Percentiles rank a stretch among this genome's conserved stretches.
phyloP scores from a whole-genome alignment of 2,113 vertebrate species.

The Vulpes lagopus region DNA sequence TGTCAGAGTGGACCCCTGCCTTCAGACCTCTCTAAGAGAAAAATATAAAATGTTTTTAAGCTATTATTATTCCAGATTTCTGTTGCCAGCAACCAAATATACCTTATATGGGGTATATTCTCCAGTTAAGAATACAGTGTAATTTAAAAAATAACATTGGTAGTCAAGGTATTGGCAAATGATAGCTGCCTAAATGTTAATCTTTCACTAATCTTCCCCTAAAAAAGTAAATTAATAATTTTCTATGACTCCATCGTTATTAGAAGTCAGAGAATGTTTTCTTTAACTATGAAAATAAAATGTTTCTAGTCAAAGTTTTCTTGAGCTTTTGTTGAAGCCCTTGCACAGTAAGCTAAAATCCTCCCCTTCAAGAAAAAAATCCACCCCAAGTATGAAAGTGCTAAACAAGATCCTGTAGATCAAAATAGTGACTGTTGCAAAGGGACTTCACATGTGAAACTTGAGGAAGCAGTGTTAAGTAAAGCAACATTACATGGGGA shows the following conservation, averaged over 20 bases:
- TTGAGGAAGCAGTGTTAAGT: background rate
- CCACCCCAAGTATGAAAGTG: background rate
- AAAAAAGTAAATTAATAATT: background rate
- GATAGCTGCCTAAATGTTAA: background rate
- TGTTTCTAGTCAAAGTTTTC: background rate
- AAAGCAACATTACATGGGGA: background rate
- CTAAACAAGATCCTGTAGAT: background rate
- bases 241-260: background rate
- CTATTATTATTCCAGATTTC: background rate
- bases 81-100: background rate
- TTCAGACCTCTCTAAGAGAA: background rate
- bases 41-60: background rate
- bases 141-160: background rate
- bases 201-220: background rate
- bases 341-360: slow-evolving; percentile 4
- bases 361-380: background rate
- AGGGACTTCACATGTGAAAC: background rate
- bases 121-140: background rate
- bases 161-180: background rate
- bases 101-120: background rate
- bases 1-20: background rate
- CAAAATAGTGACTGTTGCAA: background rate
- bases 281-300: background rate
- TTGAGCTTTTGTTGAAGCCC: background rate
- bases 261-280: background rate